Base-by-base conservation (phyloP, 2,113 vertebrate genomes). In the Sinosuthora webbiana region DNA sequence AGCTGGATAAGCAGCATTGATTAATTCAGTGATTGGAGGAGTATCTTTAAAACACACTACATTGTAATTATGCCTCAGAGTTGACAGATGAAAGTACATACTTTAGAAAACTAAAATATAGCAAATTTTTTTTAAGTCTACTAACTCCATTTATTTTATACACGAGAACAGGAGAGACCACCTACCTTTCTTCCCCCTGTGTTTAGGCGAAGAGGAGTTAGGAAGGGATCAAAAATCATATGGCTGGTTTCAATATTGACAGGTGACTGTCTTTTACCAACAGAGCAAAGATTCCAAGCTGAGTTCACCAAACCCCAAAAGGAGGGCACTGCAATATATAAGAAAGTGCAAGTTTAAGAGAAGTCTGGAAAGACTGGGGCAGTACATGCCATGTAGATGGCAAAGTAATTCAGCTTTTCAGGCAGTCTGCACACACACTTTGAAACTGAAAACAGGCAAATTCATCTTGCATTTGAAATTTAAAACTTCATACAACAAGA, bases 231-330 rank as follows among this genome's bases (percentile, higher is more conserved):
- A 89, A 99, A 99, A 97, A 99, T 99, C 99, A 99, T 99, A 98
- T 99, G 99, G 97, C 99, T 99, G 94, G 99, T 99, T 98, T 99
- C 99, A 89, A 99, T 99, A 98, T 99, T 99, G 96, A 99, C 99
- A 31, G 99, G 99, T 2, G 99, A 99, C 97, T 99, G 99, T 74
- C 99, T 98, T 97, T 99, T 99, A 75, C 99, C 99, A 70, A 99
- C 99, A 12, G 99, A 99, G 97, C 99, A 99, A 90, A 99, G 98
- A 97, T 99, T 99, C 99, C 99, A 99, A 83, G 99, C 99, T 33
- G 99, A 99, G 98, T 99, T 99, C 91, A 99, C 99, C 98, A 99
- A 98, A 74, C 99, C 99, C 99, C 99, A 99, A 97, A 99, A 99
- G 42, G 99, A 99, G 89, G 99, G 99, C 98, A 99, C 99, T 99